Evolutionary conservation across 1,140 invertebrate genomes (phyloP), one percentile per base, ranked within the genome.

Genomic region (Drosophila bifasciata): DNA sequence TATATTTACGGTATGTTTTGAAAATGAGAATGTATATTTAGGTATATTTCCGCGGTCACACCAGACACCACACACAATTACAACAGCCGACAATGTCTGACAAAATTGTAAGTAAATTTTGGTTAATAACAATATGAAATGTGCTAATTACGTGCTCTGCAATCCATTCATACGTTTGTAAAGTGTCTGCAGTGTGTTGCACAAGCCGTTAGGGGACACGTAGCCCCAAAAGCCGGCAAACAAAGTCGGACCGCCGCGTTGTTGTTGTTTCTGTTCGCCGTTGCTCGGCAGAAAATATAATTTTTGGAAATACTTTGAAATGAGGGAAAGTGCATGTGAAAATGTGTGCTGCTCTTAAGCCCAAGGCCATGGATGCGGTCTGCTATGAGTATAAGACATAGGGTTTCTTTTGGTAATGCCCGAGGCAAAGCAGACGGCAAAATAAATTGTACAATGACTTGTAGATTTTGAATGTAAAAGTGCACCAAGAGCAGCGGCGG

Each of bases 21-120:
- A 0, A 11, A 32, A 3, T 9, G 28, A 3, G 2, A 32, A 9
- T 2, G 9, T 9, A 9, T 32, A 32, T 32, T 32, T 32, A 0
- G 28, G 8, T 32, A 32, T 32, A 32, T 32, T 32, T 32, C 28
- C 9, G 28, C 28, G 28, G 9, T 32, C 9, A 32, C 28, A 32
- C 28, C 15, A 19, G 36, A 17, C 9, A 5, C 23, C 67, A 67
- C 40, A 70, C n/a, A n/a, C n/a, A n/a, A 70, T 70, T 68, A 70
- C 52, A 71, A 73, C 73, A 70, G 69, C 70, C 70, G 69, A 41
- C 72, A 72, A 81, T 73, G 79, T 51, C 79, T 53, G 80, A 84
- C 66, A 86, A 85, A 84, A 84, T 84, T 84, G 80, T 84, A 84
- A 84, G 80, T 80, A 80, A 69, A 73, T 76, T 21, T 21, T 21